Base-by-base conservation (phyloP, 2,113 vertebrate genomes). In the Aldabrachelys gigantea region DNA sequence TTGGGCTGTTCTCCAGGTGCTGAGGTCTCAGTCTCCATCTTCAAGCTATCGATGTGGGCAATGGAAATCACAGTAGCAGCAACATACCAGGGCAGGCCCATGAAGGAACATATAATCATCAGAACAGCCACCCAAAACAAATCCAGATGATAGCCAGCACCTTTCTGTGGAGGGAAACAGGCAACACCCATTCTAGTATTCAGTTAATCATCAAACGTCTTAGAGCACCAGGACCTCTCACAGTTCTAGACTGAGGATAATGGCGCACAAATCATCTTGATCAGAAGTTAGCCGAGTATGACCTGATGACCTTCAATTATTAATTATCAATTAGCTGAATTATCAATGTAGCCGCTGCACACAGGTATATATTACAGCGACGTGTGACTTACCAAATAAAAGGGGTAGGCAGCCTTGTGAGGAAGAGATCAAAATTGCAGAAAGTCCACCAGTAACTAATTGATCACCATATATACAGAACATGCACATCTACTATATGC, bases 51-150 rank as follows among this genome's bases (percentile, higher is more conserved):
- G 0, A 99, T 99, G 97, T 99, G 99, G 65, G 99, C 99, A 1
- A 99, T 99, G 89, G 99, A 99, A 97, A 99, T 99, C 35, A 99
- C 99, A 0, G 99, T 99, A 54, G 99, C 99, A 11, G 99, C 99
- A 54, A 99, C 99, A 0, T 99, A 99, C 99, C 99, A 99, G 0
- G 99, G 99, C 84, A 99, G 98, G 24, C 98, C 99, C 99, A 99
- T 99, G 88, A 99, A 99, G 93, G 99, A 99, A 97, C 99, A 99
- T 1, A 99, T 16, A 3, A 98, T 98, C 98, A 99, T 98, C 91
- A 99, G 98, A 47, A 99, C 52, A 10, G 99, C 99, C 93, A 99
- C 99, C 99, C 98, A 99, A 91, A 99, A 99, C 87, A 99, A 98
- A 88, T 99, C 99, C 97, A 99, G 97, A 83, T 99, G 99, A 94